Evolutionary conservation across 2,888 invertebrate genomes (phyloP), one percentile per base, ranked within the genome.

Genomic region (Bellardia bayeri): DNA sequence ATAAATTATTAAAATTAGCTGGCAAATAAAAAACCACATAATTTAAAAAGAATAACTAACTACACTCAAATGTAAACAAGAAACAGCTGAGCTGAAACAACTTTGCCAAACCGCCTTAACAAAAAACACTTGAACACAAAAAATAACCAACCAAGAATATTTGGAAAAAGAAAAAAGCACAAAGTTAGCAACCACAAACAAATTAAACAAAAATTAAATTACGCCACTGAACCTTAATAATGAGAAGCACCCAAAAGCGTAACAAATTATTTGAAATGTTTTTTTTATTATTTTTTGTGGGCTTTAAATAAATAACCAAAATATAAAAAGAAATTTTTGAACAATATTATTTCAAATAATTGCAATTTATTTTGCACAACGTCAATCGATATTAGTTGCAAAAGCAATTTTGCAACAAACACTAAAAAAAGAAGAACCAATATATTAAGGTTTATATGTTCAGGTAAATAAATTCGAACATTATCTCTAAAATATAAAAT

Each of bases 61-160:
- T n/a, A n/a, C n/a, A 49, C 16, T 40, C 30, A 56, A 79, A 86
- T 79, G 82, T 86, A 84, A 86, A 87, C 84, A 86, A 82, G 71
- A 84, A 87, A 82, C 88, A 89, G 87, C 87, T 89, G 88, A 86
- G 87, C 68, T 58, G 66, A 66, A 79, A 58, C n/a, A n/a, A 42
- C 63, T 56, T 33, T 61, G 11, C 63, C 58, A 1, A 61, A 61
- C 58, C 72, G 6, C 61, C 49, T 78, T 14, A 63, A 61, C 74
- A 71, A 61, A 16, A 23, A 72, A 30, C 23, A 23, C 23, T 23
- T 23, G 23, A 23, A 23, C 23, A 23, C 23, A 23, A 23, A 23
- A 23, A 23, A 23, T 23, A 23, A 64, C 11, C 42, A 58, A 58
- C 37, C 45, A 68, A 79, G 49, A 58, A n/a, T 33, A 75, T 63